Base-by-base conservation (phyloP, 2,888 invertebrate species). In the Fragum sueziense region DNA sequence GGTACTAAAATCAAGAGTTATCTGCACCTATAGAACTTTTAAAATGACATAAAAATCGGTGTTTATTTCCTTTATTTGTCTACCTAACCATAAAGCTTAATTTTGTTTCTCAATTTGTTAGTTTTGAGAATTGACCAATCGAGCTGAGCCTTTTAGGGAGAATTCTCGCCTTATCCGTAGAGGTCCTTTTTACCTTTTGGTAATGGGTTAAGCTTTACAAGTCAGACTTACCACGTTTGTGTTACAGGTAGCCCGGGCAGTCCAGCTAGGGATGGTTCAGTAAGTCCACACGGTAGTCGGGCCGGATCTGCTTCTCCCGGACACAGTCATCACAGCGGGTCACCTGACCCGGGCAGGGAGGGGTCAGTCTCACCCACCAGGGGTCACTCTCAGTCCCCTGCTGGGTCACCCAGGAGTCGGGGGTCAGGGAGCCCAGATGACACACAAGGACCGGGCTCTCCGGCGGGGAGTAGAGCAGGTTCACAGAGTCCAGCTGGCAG, bases 391-490 rank as follows among this genome's bases (percentile, higher is more conserved):
- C 62, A 69, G 31, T 65, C 65, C 47, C 54, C 68, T 29, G 59
- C 68, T 29, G 65, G 65, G 6, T 62, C 70, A 22, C 65, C 76
- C 7, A 67, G 70, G 22, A 70, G 76, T 54, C 7, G 71, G 70
- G 59, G 62, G 29, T 73, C 72, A 59, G 82, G 71, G 11, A 75
- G 85, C 65, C 83, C 79, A 22, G 68, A 67, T 11, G 71, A 70
- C n/a, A 70, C 62, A 20, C 70, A 83, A 29, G 77, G 85, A 11
- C 82, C 82, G 14, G 80, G 75, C 0, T 80, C 79, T 51, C 74
- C 79, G 9, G 75, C 73, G 17, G 25, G 47, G 34, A 65, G 65
- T 41, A 75, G 80, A 52, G 83, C 79, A 25, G 80, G 74, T 3
- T 77, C 79, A 4, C 59, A 51, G 0, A 76, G 76, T 69, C 73